A percentile compares a stretch with the other conserved stretches of the same genome.
phyloP scores from a whole-genome alignment of 1,140 invertebrate species.

The Tribolium castaneum region DNA sequence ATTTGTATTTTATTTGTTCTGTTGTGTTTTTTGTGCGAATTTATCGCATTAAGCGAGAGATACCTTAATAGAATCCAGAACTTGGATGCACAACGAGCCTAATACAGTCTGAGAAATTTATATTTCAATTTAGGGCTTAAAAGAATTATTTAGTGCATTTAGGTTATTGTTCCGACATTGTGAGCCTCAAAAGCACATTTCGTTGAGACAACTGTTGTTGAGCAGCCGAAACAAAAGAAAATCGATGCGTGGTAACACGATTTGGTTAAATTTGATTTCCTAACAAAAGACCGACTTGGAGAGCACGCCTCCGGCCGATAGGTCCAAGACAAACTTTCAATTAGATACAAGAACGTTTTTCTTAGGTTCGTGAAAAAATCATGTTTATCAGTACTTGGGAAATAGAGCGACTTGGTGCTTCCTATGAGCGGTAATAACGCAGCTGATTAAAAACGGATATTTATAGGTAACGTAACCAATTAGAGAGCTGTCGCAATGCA shows the following conservation, averaged over 20 bases:
- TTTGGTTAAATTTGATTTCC: slow-evolving; percentile 30
- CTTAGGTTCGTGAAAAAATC: neutral
- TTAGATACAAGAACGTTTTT: slow-evolving; percentile 7
- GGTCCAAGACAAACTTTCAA: slow-evolving; percentile 28
- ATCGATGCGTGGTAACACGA: slow-evolving; percentile 28
- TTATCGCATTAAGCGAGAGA: neutral
- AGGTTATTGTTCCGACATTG: neutral
- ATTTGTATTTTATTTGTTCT: neutral
- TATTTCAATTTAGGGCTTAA: neutral
- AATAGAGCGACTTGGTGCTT: neutral
- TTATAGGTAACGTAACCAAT: neutral
- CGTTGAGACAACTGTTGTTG: slow-evolving; percentile 5
- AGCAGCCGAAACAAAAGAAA: slow-evolving; percentile 26
- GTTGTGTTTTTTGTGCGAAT: neutral
- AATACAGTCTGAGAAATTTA: neutral
- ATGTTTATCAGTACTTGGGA: neutral
- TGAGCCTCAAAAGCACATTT: slow-evolving; percentile 10
- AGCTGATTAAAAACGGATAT: too few relatives aligned
- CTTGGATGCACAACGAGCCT: neutral
- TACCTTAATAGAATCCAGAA: neutral
- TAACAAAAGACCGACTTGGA: slow-evolving; percentile 11
- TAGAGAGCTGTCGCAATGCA: neutral
- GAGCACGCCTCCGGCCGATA: slow-evolving; percentile 9
- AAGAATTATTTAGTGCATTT: slow-evolving; percentile 2
- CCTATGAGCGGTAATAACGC: neutral